Percentiles rank a stretch among this genome's conserved stretches.
Evolutionary conservation across 2,113 vertebrate species (phyloP).

Genomic region (Saguinus imperator): DNA sequence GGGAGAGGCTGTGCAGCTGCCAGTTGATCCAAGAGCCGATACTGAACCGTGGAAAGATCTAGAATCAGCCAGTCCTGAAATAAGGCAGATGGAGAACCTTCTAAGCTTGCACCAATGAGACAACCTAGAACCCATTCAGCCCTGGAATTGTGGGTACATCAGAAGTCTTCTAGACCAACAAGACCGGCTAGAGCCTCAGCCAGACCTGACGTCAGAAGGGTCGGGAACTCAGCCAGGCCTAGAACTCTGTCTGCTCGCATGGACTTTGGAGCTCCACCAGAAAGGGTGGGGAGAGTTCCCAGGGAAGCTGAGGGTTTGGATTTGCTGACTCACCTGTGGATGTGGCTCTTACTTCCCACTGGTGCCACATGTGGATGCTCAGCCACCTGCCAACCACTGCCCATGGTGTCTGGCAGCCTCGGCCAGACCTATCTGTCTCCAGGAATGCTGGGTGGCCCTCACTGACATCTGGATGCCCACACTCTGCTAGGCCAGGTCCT

Average conservation of each 20-base stretch:
- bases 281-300: neutral
- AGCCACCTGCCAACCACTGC: neutral
- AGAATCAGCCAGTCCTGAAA: neutral
- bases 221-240: neutral
- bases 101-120: neutral
- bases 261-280: neutral
- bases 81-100: neutral
- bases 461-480: neutral
- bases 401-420: neutral
- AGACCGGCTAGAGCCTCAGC: neutral
- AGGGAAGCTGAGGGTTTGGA: neutral
- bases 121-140: constrained; percentile 4
- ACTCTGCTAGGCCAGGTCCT: neutral
- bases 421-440: neutral
- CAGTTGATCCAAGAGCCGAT: neutral
- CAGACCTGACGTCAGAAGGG: neutral
- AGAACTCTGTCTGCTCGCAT: neutral
- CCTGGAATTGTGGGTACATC: neutral
- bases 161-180: neutral
- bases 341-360: neutral
- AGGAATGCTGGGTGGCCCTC: neutral
- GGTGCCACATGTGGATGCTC: neutral
- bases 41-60: neutral
- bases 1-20: neutral
- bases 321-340: neutral